Conservation (phyloP, 1,140 invertebrate species). For the Drosophila murphyi region DNA sequence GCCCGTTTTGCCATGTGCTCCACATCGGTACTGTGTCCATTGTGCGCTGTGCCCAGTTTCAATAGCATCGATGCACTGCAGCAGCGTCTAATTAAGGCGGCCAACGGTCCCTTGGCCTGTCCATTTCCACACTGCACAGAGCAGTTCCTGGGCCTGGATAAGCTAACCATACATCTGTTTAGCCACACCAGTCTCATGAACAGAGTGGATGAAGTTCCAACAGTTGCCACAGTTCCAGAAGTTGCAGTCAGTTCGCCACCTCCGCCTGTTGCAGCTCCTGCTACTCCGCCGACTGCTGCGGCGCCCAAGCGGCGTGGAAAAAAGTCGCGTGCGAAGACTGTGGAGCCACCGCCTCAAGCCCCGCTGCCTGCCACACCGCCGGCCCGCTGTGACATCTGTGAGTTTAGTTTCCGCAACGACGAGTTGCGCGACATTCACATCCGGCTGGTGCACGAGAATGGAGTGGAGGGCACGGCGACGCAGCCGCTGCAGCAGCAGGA, state of each 20-base stretch:
- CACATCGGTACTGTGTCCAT: constrained; percentile 89
- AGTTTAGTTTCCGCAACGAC: constrained; percentile 88
- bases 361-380: constrained; percentile 19
- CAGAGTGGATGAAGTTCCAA: constrained; percentile 4
- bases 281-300: background rate
- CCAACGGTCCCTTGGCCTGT: constrained; percentile 90
- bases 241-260: background rate
- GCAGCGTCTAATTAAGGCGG: constrained; percentile 89
- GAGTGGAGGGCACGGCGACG: constrained; percentile 27
- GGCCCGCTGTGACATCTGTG: constrained; percentile 89
- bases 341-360: constrained; percentile 6
- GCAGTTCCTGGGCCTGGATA: constrained; percentile 90
- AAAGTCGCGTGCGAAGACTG: constrained; percentile 44
- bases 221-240: background rate
- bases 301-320: constrained; percentile 52
- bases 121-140: constrained; percentile 89
- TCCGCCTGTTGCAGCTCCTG: background rate
- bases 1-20: constrained; percentile 86
- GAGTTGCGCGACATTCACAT: constrained; percentile 90
- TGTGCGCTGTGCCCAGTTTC: constrained; percentile 90
- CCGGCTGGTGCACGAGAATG: constrained; percentile 89
- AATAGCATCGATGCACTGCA: constrained; percentile 88
- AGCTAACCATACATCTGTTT: constrained; percentile 93
- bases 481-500: constrained; percentile 51
- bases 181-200: constrained; percentile 86